Conservation (phyloP, 2,113 vertebrate species). For the Alouatta palliata region DNA sequence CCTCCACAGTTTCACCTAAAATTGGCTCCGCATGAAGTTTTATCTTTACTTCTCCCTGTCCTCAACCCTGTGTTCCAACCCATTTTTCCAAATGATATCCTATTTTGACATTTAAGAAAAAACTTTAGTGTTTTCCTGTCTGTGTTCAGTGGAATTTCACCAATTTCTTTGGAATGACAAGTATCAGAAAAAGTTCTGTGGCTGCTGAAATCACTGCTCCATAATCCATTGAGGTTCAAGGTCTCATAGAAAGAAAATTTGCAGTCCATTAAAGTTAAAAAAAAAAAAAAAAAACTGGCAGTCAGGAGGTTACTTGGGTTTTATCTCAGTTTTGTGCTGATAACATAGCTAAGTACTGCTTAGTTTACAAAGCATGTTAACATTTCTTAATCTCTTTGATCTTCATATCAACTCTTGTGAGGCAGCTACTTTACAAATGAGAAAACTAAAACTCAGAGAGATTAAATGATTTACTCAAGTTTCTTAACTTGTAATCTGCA, state of each 20-base stretch:
- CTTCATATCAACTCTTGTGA: not conserved
- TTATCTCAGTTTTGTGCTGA: not conserved
- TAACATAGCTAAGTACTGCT: not conserved
- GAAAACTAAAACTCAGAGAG: not conserved
- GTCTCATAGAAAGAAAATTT: slow-evolving; percentile 1
- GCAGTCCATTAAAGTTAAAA: slow-evolving; percentile 41
- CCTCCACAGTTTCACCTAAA: not conserved
- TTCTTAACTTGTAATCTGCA: not conserved
- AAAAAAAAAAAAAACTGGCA: not conserved
- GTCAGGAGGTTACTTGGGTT: not conserved
- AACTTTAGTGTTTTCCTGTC: slow-evolving; percentile 50
- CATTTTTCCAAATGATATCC: slow-evolving; percentile 52
- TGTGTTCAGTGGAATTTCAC: slow-evolving; percentile 64
- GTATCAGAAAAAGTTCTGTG: slow-evolving; percentile 63
- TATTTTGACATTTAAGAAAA: slow-evolving; percentile 39
- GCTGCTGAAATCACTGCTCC: not conserved
- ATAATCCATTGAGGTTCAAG: slow-evolving; percentile 27
- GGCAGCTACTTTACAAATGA: not conserved
- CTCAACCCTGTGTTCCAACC: not conserved
- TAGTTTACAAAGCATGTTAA: slow-evolving; percentile 3
- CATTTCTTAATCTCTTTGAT: not conserved
- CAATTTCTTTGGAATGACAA: slow-evolving; percentile 75
- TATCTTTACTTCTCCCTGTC: not conserved
- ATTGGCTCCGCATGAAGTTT: not conserved
- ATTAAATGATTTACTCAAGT: not conserved